Percentiles rank a stretch among this genome's conserved stretches.
Evolutionary conservation across 2,113 vertebrate genomes (phyloP).

Genomic region (Mirounga angustirostris): DNA sequence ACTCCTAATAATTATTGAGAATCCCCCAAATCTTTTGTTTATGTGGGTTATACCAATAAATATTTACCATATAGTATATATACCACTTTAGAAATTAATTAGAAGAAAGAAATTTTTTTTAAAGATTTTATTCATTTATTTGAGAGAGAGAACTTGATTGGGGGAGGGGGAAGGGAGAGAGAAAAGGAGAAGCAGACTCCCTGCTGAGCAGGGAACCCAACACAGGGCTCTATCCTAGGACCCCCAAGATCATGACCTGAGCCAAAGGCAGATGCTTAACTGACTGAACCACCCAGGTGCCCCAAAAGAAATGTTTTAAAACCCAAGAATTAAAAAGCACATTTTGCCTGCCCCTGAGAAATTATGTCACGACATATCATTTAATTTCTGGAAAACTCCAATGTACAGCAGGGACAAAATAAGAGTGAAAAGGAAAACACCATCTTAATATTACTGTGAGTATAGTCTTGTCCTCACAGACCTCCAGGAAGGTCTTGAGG

Average conservation of each 20-base stretch:
- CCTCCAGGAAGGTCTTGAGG: background rate
- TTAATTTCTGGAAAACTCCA: background rate
- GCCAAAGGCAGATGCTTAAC: background rate
- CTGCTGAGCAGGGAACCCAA: background rate
- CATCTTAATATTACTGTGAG: background rate
- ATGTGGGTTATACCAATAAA: background rate
- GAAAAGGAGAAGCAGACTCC: background rate
- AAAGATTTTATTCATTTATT: background rate
- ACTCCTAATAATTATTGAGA: background rate
- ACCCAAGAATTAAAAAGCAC: background rate
- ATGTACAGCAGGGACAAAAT: background rate
- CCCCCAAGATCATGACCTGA: background rate
- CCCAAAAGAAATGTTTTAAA: constrained; percentile 27
- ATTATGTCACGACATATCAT: background rate
- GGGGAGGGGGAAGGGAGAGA: background rate
- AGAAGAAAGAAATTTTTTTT: background rate
- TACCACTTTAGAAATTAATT: constrained; percentile 27
- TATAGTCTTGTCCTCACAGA: background rate
- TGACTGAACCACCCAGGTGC: background rate
- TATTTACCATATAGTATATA: background rate
- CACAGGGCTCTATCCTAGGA: background rate
- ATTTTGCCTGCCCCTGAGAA: background rate
- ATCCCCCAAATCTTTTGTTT: background rate
- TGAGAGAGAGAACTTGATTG: background rate
- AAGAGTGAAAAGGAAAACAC: background rate